Percentiles rank a stretch among this genome's conserved stretches.
Conservation (phyloP, 2,113 vertebrate genomes). For the Gnathonemus longibarbis region DNA sequence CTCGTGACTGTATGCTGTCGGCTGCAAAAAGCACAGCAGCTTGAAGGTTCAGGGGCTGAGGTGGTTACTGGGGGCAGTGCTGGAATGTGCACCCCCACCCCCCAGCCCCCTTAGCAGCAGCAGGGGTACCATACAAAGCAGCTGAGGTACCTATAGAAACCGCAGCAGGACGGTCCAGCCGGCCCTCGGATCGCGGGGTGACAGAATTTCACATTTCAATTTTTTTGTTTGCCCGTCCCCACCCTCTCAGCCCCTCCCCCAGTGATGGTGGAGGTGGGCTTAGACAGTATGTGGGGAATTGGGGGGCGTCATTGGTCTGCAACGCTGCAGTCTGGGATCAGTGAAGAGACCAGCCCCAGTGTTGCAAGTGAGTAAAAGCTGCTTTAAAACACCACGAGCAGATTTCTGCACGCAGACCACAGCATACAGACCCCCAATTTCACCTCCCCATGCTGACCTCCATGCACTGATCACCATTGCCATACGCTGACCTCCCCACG, state of each 20-base stretch:
- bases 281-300: too few relatives aligned
- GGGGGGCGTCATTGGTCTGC: not conserved
- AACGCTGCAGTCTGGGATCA: not conserved
- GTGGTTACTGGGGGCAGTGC: not conserved
- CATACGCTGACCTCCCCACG: not conserved
- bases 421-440: not conserved
- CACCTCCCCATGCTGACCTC: not conserved
- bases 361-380: not conserved
- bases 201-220: slow-evolving; percentile 48
- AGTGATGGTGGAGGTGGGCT: slow-evolving; percentile 6
- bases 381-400: not conserved
- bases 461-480: not conserved
- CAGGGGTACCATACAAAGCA: not conserved
- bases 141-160: slow-evolving; percentile 38
- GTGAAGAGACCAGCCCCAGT: not conserved
- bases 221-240: slow-evolving; percentile 12
- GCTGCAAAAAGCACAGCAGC: not conserved
- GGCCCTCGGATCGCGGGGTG: slow-evolving; percentile 40
- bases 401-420: not conserved
- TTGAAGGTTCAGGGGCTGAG: not conserved
- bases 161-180: slow-evolving; percentile 23
- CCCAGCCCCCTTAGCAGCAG: not conserved
- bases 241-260: not conserved
- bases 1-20: not conserved
- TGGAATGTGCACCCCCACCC: not conserved